Evolutionary conservation across 1,140 invertebrate genomes (phyloP), one percentile per base, ranked within the genome.

Genomic region (Bombus difficillimus): DNA sequence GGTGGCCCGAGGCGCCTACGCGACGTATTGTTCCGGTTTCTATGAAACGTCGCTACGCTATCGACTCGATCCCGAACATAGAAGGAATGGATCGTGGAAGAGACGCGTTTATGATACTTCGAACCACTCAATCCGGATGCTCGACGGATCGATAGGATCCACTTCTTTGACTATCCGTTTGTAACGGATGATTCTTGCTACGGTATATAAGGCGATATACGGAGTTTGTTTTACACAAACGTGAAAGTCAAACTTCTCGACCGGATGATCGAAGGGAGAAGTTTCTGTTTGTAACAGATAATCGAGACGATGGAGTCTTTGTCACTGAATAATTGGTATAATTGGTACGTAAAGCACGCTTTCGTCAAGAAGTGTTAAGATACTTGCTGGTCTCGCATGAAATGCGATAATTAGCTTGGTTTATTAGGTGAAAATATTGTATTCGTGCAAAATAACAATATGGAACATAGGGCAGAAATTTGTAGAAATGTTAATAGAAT

Each of bases 11-110:
- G 88, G 84, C 88, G 73, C 57, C 84, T 83, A 74, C 62, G n/a
- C 88, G 88, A 89, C 85, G 81, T 89, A 89, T 89, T 89, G 88
- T 89, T 89, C 88, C 80, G 85, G 66, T 89, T 89, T 83, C 86
- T 88, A 75, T 71, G 77, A 43, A 81, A 80, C 71, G 88, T 69
- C 59, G 82, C 47, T 32, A 12, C 80, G 71, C 79, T 83, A 83
- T 89, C 80, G 83, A 57, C 22, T 53, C n/a, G 66, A 71, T 53
- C 6, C 64, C 64, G 62, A 41, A 34, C 41, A 32, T 12, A 9
- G 37, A 9, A n/a, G 22, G 57, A 15, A 89, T 82, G 59, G 59
- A 81, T 85, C 57, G 72, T 15, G 47, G 1, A 57, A 47, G 28
- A 28, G 18, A 37, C 57, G 57, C 57, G 62, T 83, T 83, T 83